Percentiles rank a stretch among this genome's conserved stretches.
Conservation (phyloP, 2,888 invertebrate genomes). For the Rotaria socialis region DNA sequence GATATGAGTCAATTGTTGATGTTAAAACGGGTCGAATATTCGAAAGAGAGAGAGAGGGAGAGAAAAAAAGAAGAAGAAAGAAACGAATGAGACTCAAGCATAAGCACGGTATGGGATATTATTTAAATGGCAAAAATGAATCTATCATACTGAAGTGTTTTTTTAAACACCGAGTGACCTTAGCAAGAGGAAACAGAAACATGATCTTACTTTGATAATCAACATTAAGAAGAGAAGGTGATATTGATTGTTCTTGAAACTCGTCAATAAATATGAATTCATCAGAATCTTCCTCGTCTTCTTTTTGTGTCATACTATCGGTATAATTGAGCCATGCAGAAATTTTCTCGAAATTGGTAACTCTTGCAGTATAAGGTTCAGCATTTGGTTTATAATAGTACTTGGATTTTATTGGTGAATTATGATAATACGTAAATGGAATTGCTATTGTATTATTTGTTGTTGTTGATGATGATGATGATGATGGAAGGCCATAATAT, state of each 20-base stretch:
- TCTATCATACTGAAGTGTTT: not conserved
- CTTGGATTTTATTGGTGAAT: not conserved
- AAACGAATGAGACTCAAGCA: not conserved
- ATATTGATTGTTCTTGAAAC: not conserved
- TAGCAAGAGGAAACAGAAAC: not conserved
- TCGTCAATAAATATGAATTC: slow-evolving; percentile 13
- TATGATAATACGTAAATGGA: not conserved
- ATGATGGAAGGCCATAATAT: not conserved
- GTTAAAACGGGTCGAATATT: not conserved
- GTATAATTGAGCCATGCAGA: slow-evolving; percentile 28
- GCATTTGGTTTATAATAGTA: not conserved
- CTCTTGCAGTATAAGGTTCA: not conserved
- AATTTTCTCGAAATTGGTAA: slow-evolving; percentile 11
- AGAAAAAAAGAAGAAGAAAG: not conserved
- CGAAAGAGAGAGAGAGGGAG: not conserved
- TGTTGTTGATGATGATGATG: too few relatives aligned
- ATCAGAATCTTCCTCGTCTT: too few relatives aligned
- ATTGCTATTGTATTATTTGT: not conserved
- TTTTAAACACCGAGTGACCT: not conserved
- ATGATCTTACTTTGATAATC: not conserved
- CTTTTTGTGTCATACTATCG: not conserved
- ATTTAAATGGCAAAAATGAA: not conserved
- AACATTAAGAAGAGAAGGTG: not conserved
- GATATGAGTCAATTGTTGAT: not conserved
- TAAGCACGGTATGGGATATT: not conserved